These are phyloP conservation scores for Microtus pennsylvanicus DNA, from an alignment of 2,113 vertebrate genomes.

Conservation along the genomic window DNA sequence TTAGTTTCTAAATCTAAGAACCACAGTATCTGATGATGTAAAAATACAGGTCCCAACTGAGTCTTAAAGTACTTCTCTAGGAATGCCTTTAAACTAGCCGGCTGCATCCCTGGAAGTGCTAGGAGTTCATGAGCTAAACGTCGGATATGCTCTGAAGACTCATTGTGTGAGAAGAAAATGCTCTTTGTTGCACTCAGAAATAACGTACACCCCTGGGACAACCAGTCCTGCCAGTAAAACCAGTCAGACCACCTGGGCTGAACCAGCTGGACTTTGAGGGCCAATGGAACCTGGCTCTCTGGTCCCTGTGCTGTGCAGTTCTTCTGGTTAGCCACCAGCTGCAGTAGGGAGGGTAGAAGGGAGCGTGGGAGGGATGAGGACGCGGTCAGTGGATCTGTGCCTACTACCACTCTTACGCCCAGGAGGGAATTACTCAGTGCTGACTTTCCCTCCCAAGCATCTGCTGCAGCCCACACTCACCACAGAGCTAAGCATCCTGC, in stretches of 20 bases:
- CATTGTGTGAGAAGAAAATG: conserved; percentile 15
- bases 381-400: not conserved
- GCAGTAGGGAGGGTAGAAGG: not conserved
- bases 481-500: not conserved
- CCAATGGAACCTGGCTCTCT: not conserved
- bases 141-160: not conserved
- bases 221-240: conserved; percentile 75
- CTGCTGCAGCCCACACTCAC: conserved; percentile 5
- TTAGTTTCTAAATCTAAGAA: conserved; percentile 50
- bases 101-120: conserved; percentile 29
- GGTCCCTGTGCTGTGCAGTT: not conserved
- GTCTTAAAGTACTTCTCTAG: not conserved
- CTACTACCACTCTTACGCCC: not conserved
- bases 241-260: conserved; percentile 47
- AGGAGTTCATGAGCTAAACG: conserved; percentile 2
- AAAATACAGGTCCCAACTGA: not conserved
- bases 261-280: not conserved
- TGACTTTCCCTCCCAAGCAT: not conserved
- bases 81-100: not conserved
- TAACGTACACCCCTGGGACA: conserved; percentile 19
- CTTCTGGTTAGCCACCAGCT: conserved; percentile 28
- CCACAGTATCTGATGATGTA: not conserved
- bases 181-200: conserved; percentile 59
- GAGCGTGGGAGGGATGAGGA: not conserved
- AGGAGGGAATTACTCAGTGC: conserved; percentile 4